phyloP scores from a whole-genome alignment of 1,140 invertebrate genomes.

The Brachionus sp. region DNA sequence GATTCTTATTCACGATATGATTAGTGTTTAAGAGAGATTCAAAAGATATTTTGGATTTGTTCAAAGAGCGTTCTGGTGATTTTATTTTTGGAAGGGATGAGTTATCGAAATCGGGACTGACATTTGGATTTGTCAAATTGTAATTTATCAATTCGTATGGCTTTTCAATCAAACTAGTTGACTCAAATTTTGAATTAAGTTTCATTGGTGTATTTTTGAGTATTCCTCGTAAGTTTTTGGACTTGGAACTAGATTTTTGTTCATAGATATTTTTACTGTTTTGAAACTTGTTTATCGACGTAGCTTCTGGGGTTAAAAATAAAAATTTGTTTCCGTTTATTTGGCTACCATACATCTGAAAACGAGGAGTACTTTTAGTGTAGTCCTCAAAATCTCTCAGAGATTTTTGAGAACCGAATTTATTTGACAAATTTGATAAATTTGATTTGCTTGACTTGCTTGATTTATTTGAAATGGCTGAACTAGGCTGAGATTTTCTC shows the following conservation, averaged over 20 bases:
- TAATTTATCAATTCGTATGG: neutral
- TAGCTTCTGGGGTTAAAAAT: conserved; percentile 14
- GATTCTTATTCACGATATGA: neutral
- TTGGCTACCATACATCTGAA: neutral
- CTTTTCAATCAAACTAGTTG: neutral
- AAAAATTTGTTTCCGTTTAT: conserved; percentile 10
- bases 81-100: neutral
- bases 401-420: neutral
- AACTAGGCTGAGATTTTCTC: conserved; percentile 32
- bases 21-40: neutral
- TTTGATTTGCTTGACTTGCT: conserved; percentile 31
- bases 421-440: neutral
- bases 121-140: neutral
- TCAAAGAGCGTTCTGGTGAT: neutral
- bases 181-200: neutral
- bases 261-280: neutral
- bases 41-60: neutral
- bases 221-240: neutral
- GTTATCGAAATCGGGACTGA: neutral
- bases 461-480: conserved; percentile 29
- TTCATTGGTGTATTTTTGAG: conserved; percentile 4
- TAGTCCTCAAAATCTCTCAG: neutral
- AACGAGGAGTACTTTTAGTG: neutral
- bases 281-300: conserved; percentile 1
- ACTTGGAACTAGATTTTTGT: neutral